Base-by-base conservation (phyloP, 2,113 vertebrate species). In the Psephotus haematonotus region DNA sequence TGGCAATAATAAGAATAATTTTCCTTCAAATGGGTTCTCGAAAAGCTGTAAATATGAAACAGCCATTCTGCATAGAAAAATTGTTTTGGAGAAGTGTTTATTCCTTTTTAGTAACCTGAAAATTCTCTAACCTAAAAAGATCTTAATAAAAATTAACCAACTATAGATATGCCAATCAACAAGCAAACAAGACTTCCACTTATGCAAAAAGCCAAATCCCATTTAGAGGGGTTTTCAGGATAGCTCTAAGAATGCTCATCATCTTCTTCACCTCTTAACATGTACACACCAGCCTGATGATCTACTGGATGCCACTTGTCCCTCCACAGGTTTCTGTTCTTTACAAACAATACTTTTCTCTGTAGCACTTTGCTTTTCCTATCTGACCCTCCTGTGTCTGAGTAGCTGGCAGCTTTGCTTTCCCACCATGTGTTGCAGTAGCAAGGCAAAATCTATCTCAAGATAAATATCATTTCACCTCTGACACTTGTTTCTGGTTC, bases 321-420 rank as follows among this genome's bases (percentile, higher is more conserved):
- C 57, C 12, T 25, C 52, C 2, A 2, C 50, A 24, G n/a, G 20
- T n/a, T n/a, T 47, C 47, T 71, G 29, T 39, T 19, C n/a, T 39
- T 46, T n/a, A 25, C 10, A 41, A n/a, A 16, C 20, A 15, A 13
- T 25, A 17, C 24, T 63, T 46, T 62, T 24, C 33, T 24, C n/a
- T 24, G 28, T 15, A n/a, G 23, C 28, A 13, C 11, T 8, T 12
- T 46, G 6, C 11, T 53, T 53, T 50, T 55, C 39, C 55, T 37
- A 23, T 15, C 20, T 31, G 39, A 44, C 6, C 14, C 12, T 59
- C 23, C 47, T 8, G 47, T 0, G 1, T 12, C 11, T 7, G 10
- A 33, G 39, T 1, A 39, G n/a, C 25, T 24, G 41, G 24, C 10
- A 35, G 67, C 41, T 79, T 8, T 18, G 16, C 24, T 63, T 53